Conservation (phyloP, 2,797 vertebrate genomes). For the Bucorvus abyssinicus region DNA sequence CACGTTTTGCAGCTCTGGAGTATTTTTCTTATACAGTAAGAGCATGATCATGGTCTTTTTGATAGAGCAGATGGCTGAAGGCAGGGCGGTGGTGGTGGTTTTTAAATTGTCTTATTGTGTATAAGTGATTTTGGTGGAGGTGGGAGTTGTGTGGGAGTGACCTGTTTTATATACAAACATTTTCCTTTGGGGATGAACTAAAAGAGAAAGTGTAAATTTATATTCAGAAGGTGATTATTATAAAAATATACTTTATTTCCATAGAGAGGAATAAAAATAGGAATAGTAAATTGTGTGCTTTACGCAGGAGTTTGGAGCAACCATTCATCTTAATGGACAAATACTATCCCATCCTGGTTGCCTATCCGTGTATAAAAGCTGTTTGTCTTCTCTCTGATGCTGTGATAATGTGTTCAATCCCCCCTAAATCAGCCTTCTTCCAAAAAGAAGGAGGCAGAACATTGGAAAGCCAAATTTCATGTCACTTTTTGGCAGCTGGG, state of each 20-base stretch:
- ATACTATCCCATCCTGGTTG: neutral
- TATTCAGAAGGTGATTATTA: neutral
- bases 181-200: neutral
- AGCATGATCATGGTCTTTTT: accelerated
- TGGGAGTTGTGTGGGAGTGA: neutral
- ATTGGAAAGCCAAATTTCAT: neutral
- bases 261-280: neutral
- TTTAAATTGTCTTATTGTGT: neutral
- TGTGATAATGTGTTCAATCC: neutral
- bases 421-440: neutral
- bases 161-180: neutral
- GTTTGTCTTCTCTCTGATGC: neutral
- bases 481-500: neutral
- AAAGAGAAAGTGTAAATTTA: neutral
- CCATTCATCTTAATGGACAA: neutral
- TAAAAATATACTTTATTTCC: neutral
- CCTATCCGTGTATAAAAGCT: neutral
- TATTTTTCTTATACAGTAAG: neutral
- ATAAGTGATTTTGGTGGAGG: neutral
- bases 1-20: neutral
- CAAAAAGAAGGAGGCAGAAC: neutral
- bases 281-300: neutral
- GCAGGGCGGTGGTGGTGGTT: too few relatives aligned
- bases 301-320: neutral
- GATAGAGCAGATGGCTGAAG: neutral